These are phyloP conservation scores for Hydrolagus colliei DNA, from an alignment of 2,797 vertebrate genomes.

Conservation along the genomic window DNA sequence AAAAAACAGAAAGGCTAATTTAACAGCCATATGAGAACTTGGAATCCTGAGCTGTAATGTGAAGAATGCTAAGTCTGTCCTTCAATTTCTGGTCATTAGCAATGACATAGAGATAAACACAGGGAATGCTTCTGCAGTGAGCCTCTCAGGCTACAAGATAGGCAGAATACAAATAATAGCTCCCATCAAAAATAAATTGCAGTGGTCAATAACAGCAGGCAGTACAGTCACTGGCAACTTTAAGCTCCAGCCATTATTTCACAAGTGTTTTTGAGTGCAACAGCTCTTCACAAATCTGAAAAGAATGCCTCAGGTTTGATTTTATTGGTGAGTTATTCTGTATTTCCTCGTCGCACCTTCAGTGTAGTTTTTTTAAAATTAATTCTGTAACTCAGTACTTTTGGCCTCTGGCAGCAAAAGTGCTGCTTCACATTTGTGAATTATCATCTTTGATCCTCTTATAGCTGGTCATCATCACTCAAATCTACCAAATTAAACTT, in stretches of 20 bases:
- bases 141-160: not conserved
- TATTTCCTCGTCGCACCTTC: not conserved
- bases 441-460: constrained; percentile 24
- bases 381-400: not conserved
- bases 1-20: not conserved
- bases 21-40: not conserved
- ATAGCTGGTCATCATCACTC: not conserved
- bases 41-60: not conserved
- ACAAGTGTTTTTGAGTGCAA: not conserved
- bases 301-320: not conserved
- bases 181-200: not conserved
- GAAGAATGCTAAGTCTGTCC: not conserved
- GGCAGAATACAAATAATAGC: not conserved
- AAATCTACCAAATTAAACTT: not conserved
- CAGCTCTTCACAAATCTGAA: not conserved
- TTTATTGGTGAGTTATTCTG: not conserved
- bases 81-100: not conserved
- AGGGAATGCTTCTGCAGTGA: not conserved
- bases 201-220: not conserved
- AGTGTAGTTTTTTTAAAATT: not conserved
- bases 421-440: constrained; percentile 11
- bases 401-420: not conserved
- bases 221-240: not conserved
- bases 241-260: not conserved
- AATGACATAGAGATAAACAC: not conserved